Conservation (phyloP, 2,888 invertebrate species). For the Drosophila fungiperda region DNA sequence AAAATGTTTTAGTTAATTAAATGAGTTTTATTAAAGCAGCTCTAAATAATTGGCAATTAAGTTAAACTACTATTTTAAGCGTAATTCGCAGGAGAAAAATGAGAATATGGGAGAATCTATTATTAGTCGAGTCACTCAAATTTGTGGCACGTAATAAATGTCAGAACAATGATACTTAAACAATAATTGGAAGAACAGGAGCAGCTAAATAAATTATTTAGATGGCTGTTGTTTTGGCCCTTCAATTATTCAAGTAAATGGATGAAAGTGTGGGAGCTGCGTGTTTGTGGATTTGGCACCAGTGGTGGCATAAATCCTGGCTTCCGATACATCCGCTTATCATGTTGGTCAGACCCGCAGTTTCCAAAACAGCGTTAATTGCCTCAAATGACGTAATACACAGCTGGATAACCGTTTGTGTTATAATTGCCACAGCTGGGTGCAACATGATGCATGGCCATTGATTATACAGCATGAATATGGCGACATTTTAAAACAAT, state of each 20-base stretch:
- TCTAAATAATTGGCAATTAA: background rate
- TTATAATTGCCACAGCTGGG: constrained; percentile 13
- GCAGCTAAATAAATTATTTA: constrained; percentile 8
- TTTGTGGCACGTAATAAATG: constrained; percentile 26
- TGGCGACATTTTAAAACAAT: background rate
- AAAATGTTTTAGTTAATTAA: background rate
- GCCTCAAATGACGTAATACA: constrained; percentile 32
- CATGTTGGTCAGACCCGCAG: constrained; percentile 12
- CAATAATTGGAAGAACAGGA: background rate
- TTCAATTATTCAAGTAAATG: constrained; percentile 48
- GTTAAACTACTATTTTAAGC: background rate
- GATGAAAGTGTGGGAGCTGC: constrained; percentile 23
- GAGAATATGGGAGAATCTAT: background rate
- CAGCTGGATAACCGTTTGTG: constrained; percentile 16
- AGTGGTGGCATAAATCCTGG: background rate
- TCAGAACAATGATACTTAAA: constrained; percentile 4
- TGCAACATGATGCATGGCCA: constrained; percentile 20
- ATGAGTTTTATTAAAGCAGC: background rate
- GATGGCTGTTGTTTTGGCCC: constrained; percentile 14
- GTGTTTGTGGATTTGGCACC: constrained; percentile 26
- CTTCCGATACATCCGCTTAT: background rate
- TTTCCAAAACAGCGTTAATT: constrained; percentile 34
- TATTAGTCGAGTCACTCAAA: constrained; percentile 12
- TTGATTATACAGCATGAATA: constrained; percentile 2
- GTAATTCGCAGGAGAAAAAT: no score